Conservation (phyloP, 2,888 invertebrate species). For the Anodontia alba region DNA sequence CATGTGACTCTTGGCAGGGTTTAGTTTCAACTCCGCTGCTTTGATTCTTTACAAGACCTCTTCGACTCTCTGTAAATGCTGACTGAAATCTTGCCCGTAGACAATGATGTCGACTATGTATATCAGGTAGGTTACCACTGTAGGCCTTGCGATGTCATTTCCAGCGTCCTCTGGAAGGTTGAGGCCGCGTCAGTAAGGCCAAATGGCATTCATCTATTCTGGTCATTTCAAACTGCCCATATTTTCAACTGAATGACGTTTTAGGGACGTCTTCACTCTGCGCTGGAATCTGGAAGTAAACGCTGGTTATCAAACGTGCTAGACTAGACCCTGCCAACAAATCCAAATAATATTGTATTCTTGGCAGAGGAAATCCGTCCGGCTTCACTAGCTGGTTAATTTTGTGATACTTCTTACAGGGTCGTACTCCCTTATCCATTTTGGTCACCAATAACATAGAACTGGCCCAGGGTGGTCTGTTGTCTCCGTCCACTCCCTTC, state of each 20-base stretch:
- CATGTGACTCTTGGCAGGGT: constrained; percentile 55
- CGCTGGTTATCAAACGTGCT: constrained; percentile 42
- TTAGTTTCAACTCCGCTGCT: constrained; percentile 54
- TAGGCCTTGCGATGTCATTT: constrained; percentile 37
- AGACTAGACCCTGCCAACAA: constrained; percentile 31
- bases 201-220: constrained; percentile 34
- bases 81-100: no score
- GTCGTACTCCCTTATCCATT: constrained; percentile 38
- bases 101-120: constrained; percentile 15
- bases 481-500: constrained; percentile 38
- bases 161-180: background rate
- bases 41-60: constrained; percentile 40
- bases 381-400: no score
- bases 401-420: constrained; percentile 37
- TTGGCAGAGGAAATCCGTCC: no score
- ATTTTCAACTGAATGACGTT: constrained; percentile 50
- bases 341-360: constrained; percentile 44
- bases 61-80: no score
- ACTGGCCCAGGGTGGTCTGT: constrained; percentile 37
- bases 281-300: constrained; percentile 46
- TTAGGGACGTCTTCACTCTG: constrained; percentile 44
- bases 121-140: constrained; percentile 26
- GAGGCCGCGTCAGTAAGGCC: background rate
- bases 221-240: constrained; percentile 44
- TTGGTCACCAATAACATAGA: constrained; percentile 37